Evolutionary conservation across 2,888 invertebrate genomes (phyloP), one percentile per base, ranked within the genome.

Genomic region (Pimpla rufipes): DNA sequence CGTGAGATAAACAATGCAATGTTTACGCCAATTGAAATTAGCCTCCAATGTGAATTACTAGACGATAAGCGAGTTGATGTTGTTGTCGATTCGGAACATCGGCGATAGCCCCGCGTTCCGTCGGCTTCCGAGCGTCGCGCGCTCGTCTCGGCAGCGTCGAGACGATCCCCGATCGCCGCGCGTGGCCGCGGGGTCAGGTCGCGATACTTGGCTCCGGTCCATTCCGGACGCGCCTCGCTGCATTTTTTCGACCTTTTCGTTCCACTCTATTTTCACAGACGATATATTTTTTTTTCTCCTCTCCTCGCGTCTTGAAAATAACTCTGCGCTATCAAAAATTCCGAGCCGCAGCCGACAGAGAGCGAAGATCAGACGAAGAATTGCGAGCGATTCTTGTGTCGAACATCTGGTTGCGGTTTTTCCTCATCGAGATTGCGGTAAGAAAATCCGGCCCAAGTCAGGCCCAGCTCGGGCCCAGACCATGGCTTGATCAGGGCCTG

Each of bases 111-210:
- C 35, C 2, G 37, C 62, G 37, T 35, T 37, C 18, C 37, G 37
- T 62, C 62, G 62, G 18, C 16, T 18, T 62, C 35, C 6, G n/a
- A 59, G n/a, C 59, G 7, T 57, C 29, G 57, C 35, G 59, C 13
- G 23, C 35, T 35, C 16, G 16, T 62, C 37, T 18, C 62, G 16
- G 16, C 37, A 40, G 37, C 18, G 6, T 4, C 16, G n/a, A 35
- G 37, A 37, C 37, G 37, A 18, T 62, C 13, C 29, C n/a, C 62
- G 87, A 87, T 87, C 89, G 87, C 86, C 78, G 78, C 81, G 78
- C n/a, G n/a, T n/a, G n/a, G n/a, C n/a, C 57, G 16, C 40, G 87
- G 85, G 87, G 88, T 90, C 89, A 75, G 89, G 89, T 90, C 89
- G 86, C 85, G 89, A 86, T 87, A 87, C 87, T 88, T 87, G 88